These are phyloP conservation scores for Coelogynopora nodosa DNA, from an alignment of 2,888 invertebrate genomes.

Conservation along the genomic window DNA sequence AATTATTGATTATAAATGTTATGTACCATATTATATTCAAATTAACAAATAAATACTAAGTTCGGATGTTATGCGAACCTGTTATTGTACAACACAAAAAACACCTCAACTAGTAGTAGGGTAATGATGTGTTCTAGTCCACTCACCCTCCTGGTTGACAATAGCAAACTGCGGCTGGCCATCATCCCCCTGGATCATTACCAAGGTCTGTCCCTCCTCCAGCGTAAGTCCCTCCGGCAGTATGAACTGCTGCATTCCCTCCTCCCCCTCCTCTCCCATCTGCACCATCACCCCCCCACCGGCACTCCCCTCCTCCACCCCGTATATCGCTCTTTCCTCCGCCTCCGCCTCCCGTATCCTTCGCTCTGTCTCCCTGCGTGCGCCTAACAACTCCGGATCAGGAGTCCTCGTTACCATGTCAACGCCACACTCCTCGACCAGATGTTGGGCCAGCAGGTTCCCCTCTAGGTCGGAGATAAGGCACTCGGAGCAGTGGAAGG, in stretches of 20 bases:
- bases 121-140: background rate
- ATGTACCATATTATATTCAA: too few relatives aligned
- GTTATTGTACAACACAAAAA: too few relatives aligned
- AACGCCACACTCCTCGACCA: conserved; percentile 43
- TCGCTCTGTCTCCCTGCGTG: background rate
- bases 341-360: background rate
- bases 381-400: conserved; percentile 12
- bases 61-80: too few relatives aligned
- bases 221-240: conserved; percentile 9
- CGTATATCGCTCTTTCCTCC: too few relatives aligned
- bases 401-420: conserved; percentile 37
- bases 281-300: background rate
- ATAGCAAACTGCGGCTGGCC: conserved; percentile 38
- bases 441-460: conserved; percentile 36
- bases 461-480: conserved; percentile 36
- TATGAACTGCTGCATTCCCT: conserved; percentile 25
- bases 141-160: conserved; percentile 34
- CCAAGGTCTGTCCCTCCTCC: conserved; percentile 34
- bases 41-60: too few relatives aligned
- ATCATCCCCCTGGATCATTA: conserved; percentile 40
- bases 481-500: conserved; percentile 38
- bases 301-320: background rate
- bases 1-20: too few relatives aligned
- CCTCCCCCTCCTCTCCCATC: conserved; percentile 8
- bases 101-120: too few relatives aligned